These are phyloP conservation scores for Lepus timidus DNA, from an alignment of 2,113 vertebrate genomes.

Conservation along the genomic window DNA sequence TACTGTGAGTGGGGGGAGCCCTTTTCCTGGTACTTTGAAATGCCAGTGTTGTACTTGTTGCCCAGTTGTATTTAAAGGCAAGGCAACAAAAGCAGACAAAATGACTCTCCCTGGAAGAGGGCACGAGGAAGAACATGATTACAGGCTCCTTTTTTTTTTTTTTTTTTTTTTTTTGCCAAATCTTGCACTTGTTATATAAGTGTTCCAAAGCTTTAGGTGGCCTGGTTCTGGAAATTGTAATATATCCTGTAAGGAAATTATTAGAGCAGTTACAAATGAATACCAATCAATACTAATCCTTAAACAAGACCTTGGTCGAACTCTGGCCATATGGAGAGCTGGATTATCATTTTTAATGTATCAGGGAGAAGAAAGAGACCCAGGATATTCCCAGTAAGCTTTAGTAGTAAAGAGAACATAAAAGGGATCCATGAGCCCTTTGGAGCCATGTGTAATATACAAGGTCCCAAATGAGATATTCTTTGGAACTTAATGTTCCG, in stretches of 20 bases:
- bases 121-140: neutral
- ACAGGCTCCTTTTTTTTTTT: neutral
- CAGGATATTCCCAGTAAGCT: slow-evolving; percentile 33
- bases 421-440: slow-evolving; percentile 46
- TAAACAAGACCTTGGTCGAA: neutral
- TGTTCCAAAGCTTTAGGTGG: neutral
- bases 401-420: slow-evolving; percentile 51
- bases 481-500: slow-evolving; percentile 25
- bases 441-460: slow-evolving; percentile 36
- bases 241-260: neutral
- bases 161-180: slow-evolving; percentile 10
- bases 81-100: neutral
- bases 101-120: neutral
- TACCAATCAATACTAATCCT: slow-evolving; percentile 44
- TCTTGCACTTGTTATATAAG: neutral
- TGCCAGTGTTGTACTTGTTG: neutral
- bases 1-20: neutral
- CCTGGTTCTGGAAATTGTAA: slow-evolving; percentile 33
- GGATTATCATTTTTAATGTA: slow-evolving; percentile 58
- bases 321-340: slow-evolving; percentile 26
- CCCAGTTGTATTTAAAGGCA: neutral
- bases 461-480: slow-evolving; percentile 44
- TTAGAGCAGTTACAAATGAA: slow-evolving; percentile 8
- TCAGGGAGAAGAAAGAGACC: slow-evolving; percentile 35
- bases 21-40: neutral